These are phyloP conservation scores for Diorhabda carinulata DNA, from an alignment of 1,140 invertebrate genomes.

Conservation along the genomic window DNA sequence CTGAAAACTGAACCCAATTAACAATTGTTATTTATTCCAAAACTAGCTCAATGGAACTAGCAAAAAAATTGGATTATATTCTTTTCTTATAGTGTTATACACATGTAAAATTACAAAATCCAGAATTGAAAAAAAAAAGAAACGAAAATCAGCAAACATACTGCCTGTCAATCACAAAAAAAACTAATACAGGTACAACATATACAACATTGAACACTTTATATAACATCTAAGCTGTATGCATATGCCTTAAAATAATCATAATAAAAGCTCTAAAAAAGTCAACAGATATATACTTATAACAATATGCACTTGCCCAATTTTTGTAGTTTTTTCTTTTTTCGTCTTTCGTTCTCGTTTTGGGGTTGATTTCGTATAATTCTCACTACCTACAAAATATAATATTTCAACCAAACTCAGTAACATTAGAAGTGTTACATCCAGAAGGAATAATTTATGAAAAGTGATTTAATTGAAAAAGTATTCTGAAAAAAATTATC, in stretches of 20 bases:
- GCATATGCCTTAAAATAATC: slow-evolving; percentile 19
- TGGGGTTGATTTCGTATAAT: slow-evolving; percentile 73
- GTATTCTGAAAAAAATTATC: neutral
- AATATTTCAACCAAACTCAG: neutral
- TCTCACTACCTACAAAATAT: slow-evolving; percentile 60
- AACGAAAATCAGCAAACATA: too few relatives aligned
- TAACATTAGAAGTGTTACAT: neutral
- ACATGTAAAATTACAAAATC: too few relatives aligned
- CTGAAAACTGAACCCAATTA: too few relatives aligned
- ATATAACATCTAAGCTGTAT: slow-evolving; percentile 28
- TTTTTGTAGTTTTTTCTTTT: slow-evolving; percentile 42
- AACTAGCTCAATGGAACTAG: too few relatives aligned
- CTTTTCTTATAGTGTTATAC: too few relatives aligned
- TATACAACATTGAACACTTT: slow-evolving; percentile 30
- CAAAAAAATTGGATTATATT: too few relatives aligned
- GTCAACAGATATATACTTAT: slow-evolving; percentile 26
- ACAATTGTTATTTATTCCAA: too few relatives aligned
- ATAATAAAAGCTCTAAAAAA: slow-evolving; percentile 8
- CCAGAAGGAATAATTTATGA: neutral
- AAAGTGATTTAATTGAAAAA: neutral
- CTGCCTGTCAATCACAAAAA: neutral
- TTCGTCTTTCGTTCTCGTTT: slow-evolving; percentile 59
- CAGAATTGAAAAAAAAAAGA: too few relatives aligned
- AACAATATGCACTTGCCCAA: slow-evolving; percentile 38
- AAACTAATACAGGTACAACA: neutral